These are phyloP conservation scores for Rotaria magnacalcarata DNA, from an alignment of 2,888 invertebrate species.

Conservation along the genomic window DNA sequence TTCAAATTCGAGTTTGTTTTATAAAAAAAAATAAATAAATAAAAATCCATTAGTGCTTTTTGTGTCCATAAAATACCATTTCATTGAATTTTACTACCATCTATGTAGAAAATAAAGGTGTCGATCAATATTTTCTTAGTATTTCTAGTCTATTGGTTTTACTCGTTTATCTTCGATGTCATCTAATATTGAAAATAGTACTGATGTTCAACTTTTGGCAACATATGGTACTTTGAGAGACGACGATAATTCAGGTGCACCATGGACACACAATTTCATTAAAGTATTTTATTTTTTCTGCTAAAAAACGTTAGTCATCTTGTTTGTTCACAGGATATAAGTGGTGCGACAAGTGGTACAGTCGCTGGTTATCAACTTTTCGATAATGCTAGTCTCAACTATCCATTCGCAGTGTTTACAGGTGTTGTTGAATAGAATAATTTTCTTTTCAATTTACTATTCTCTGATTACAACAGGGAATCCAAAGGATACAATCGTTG, in stretches of 20 bases:
- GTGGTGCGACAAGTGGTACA: not conserved
- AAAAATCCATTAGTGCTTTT: not conserved
- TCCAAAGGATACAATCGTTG: not conserved
- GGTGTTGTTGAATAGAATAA: not conserved
- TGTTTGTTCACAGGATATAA: not conserved
- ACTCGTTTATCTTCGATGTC: not conserved
- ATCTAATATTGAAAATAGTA: not conserved
- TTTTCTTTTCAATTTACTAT: too few species aligned
- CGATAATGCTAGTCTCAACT: not conserved
- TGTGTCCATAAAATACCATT: not conserved
- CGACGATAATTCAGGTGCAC: not conserved
- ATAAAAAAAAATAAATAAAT: not conserved
- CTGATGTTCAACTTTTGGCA: not conserved
- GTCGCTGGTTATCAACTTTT: not conserved
- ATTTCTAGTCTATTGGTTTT: too few species aligned
- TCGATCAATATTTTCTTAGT: not conserved
- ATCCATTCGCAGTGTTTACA: not conserved
- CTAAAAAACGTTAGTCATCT: not conserved
- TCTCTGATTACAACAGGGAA: not conserved
- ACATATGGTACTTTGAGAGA: constrained; percentile 11
- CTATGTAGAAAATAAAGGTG: too few species aligned
- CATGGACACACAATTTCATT: not conserved
- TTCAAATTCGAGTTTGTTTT: too few species aligned
- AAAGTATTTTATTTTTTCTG: not conserved
- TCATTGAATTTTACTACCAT: not conserved